Base-by-base conservation (phyloP, 2,888 invertebrate species). In the Galeruca laticollis region DNA sequence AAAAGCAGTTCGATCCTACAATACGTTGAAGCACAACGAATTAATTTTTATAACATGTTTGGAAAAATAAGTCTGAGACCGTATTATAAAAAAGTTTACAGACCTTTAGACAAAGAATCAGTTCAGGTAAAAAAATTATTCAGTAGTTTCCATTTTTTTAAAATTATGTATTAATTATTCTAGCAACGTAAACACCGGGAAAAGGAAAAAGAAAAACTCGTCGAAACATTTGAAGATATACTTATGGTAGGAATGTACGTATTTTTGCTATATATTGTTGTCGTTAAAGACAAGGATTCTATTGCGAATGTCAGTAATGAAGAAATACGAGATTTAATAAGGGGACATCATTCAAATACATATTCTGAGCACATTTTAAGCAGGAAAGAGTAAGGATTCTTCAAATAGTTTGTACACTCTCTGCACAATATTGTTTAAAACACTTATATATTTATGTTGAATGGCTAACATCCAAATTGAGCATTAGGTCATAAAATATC, bases 241-340 rank as follows among this genome's bases (percentile, higher is more conserved):
- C 21, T 77, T 2, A 80, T 81, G 80, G 79, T 80, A 52, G 63
- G 74, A 1, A 54, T 79, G 2, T 82, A 81, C 57, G 78, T 79
- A 2, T 6, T 76, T 3, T 71, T 82, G 9, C 67, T 82, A 49
- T 82, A 81, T 63, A 52, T 78, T 26, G 74, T 81, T 4, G 73
- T 82, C 49, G 60, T 76, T 47, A 49, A 72, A 33, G 78, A 78
- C 43, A 78, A 72, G 56, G 78, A 81, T 47, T 47, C 70, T 13
- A 68, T 75, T 47, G 70, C 72, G 2, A 70, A 71, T 6, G 21
- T 71, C 8, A 80, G 76, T 60, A 73, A 79, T 51, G 49, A 65
- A 9, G 76, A 79, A 73, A 64, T 80, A 4, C 62, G 70, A n/a
- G 73, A 73, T 57, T 59, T 81, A 9, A 21, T 81, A 4, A 43